Evolutionary conservation across 2,113 vertebrate species (phyloP).

Genomic region (Casuarius casuarius): DNA sequence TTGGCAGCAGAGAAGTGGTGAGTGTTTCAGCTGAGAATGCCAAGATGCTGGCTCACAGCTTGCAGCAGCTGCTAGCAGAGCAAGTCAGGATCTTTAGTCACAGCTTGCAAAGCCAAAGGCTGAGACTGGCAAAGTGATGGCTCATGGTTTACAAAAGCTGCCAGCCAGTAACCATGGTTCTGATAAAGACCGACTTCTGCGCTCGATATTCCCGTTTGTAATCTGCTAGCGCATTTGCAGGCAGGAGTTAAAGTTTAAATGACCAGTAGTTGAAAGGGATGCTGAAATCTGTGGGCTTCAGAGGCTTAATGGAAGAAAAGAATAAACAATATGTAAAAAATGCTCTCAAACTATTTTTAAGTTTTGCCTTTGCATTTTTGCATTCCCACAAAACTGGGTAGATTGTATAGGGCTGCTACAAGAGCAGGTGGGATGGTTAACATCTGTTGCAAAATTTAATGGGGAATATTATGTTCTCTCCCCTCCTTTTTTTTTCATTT

Average conservation of each 20-base stretch:
- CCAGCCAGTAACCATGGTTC: not conserved
- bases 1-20: not conserved
- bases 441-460: not conserved
- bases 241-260: not conserved
- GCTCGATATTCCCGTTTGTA: not conserved
- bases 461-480: not conserved
- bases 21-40: conserved; percentile 41
- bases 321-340: not conserved
- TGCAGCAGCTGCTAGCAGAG: conserved; percentile 24
- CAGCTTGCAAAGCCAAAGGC: not conserved
- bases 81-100: not conserved
- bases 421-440: not conserved
- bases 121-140: not conserved
- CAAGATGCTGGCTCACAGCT: conserved; percentile 46
- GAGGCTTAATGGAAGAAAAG: not conserved
- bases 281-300: fast-evolving
- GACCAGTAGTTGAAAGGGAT: not conserved
- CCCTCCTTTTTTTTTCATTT: not conserved
- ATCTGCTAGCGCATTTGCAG: not conserved
- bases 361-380: not conserved
- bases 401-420: not conserved
- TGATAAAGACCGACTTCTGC: not conserved
- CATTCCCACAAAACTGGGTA: not conserved
- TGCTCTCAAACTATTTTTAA: not conserved
- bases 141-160: not conserved